Percentiles rank a stretch among this genome's conserved stretches.
Evolutionary conservation across 2,888 invertebrate species (phyloP).

Genomic region (Caenorhabditis sp.): DNA sequence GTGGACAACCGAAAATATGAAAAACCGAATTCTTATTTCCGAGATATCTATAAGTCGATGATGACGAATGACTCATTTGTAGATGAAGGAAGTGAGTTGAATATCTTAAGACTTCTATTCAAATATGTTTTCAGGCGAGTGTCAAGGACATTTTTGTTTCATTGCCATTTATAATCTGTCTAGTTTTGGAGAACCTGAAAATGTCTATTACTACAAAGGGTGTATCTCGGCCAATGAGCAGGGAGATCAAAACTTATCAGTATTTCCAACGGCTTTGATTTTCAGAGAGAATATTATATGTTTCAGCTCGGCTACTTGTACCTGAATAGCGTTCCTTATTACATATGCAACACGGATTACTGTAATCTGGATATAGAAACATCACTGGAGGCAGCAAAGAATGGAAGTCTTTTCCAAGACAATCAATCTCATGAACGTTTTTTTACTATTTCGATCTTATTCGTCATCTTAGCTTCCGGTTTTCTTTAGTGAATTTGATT

Average conservation of each 20-base stretch:
- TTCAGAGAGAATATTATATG: neutral
- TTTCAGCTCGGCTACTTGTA: slow-evolving; percentile 42
- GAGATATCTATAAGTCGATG: neutral
- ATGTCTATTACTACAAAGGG: slow-evolving; percentile 23
- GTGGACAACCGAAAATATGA: slow-evolving; percentile 7
- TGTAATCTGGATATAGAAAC: slow-evolving; percentile 39
- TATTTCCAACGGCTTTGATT: neutral
- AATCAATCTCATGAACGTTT: neutral
- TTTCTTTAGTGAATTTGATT: neutral
- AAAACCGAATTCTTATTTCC: neutral
- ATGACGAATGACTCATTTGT: slow-evolving; percentile 11
- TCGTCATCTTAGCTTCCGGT: neutral
- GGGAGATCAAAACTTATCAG: slow-evolving; percentile 16
- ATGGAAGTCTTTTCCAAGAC: neutral
- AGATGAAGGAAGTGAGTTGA: slow-evolving; percentile 19
- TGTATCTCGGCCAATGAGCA: slow-evolving; percentile 36
- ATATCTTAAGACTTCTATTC: neutral
- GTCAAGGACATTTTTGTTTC: slow-evolving; percentile 31
- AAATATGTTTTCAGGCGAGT: slow-evolving; percentile 10
- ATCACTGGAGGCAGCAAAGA: slow-evolving; percentile 20
- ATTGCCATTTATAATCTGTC: neutral
- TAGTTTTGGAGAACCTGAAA: too few species aligned
- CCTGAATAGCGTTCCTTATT: slow-evolving; percentile 22
- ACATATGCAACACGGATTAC: slow-evolving; percentile 41
- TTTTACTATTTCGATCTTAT: neutral